Base-by-base conservation (phyloP, 2,888 invertebrate species). In the Scelioninae gen. 2 region DNA sequence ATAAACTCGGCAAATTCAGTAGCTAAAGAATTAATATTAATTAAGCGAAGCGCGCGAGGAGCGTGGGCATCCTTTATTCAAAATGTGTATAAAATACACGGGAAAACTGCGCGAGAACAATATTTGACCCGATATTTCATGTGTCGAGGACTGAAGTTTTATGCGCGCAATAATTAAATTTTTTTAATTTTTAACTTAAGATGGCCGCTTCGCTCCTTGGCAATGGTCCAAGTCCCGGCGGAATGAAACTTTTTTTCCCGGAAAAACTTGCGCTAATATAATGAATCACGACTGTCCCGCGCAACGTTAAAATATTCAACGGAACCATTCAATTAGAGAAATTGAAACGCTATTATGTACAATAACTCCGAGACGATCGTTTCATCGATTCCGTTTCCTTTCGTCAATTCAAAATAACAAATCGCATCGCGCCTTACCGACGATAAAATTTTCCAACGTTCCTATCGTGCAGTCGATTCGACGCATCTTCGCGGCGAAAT, bases 101-200 rank as follows among this genome's bases (percentile, higher is more conserved):
- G n/a, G n/a, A n/a, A n/a, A n/a, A 4, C 37, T 13, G 13, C 28
- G 28, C 5, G 16, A 6, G 33, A 13, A 25, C n/a, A 61, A 41
- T 33, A 61, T 25, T 50, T 11, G 25, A 46, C n/a, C 48, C n/a
- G 48, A 63, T 39, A 60, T 48, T 60, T 63, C 22, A 52, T 63
- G 52, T 25, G 16, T 19, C 50, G 19, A 2, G 25, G 15, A 50
- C 45, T 31, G 41, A 18, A 63, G 43, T 25, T 63, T 63, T 41
- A 50, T 4, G 28, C 48, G 18, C 46, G 46, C 22, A n/a, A 65
- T 55, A 48, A 57, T 67, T 57, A 57, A 67, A 37, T 46, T 57
- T 65, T 43, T 67, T 57, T 37, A 67, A 67, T 57, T 57, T 67
- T 41, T 67, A 48, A 41, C 48, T 48, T 41, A 67, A 67, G 48